These are phyloP conservation scores for Chaenodraco wilsoni DNA, from an alignment of 2,797 vertebrate species.

Conservation along the genomic window DNA sequence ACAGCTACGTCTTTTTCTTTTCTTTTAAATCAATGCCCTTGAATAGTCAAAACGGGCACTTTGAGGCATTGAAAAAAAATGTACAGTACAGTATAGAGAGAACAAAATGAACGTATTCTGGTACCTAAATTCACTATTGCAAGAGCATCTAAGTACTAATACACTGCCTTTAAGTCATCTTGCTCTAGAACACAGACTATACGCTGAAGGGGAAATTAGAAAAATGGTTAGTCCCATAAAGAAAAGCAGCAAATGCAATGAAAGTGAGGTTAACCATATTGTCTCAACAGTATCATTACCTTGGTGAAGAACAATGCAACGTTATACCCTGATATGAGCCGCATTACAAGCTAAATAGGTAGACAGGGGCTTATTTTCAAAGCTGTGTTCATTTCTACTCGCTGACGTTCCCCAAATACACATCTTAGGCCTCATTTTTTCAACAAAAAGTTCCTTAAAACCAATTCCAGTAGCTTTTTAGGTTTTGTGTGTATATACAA, in stretches of 20 bases:
- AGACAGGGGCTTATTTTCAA: slow-evolving; percentile 12
- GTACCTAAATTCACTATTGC: slow-evolving; percentile 80
- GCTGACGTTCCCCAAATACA: slow-evolving; percentile 10
- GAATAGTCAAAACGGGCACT: slow-evolving; percentile 76
- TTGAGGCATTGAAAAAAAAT: slow-evolving; percentile 76
- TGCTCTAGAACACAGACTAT: slow-evolving; percentile 75
- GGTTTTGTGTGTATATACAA: slow-evolving; percentile 13
- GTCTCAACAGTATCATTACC: slow-evolving; percentile 41
- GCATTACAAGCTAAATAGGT: slow-evolving; percentile 12
- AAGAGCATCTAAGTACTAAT: slow-evolving; percentile 76
- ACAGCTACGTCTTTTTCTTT: slow-evolving; percentile 52
- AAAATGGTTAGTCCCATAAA: slow-evolving; percentile 62
- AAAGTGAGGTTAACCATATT: slow-evolving; percentile 44
- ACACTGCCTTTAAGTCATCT: slow-evolving; percentile 62
- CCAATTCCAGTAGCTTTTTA: slow-evolving; percentile 36
- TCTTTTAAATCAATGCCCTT: slow-evolving; percentile 66
- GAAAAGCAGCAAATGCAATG: slow-evolving; percentile 72
- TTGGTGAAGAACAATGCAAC: slow-evolving; percentile 30
- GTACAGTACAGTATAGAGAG: slow-evolving; percentile 64
- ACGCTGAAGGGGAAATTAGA: slow-evolving; percentile 64
- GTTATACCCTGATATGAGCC: slow-evolving; percentile 44
- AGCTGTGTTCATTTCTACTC: slow-evolving; percentile 16
- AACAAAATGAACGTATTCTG: slow-evolving; percentile 63
- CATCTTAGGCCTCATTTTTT: slow-evolving; percentile 26
- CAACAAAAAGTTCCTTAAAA: slow-evolving; percentile 20